A percentile compares a stretch with the other conserved stretches of the same genome.
These are phyloP conservation scores for Pachymerium ferrugineum DNA, from an alignment of 2,888 invertebrate species.

Conservation along the genomic window DNA sequence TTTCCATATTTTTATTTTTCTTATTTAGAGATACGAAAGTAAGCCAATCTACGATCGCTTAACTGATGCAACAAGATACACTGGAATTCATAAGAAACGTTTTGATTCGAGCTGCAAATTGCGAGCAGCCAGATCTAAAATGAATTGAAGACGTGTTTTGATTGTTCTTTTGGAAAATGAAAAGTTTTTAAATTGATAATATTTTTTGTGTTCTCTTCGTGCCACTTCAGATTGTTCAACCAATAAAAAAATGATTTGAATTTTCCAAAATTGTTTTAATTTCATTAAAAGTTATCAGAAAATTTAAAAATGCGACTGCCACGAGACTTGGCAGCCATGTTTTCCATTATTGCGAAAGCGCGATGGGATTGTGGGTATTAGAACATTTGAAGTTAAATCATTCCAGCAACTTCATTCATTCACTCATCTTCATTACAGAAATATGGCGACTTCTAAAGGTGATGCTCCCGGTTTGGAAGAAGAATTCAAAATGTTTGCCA, in stretches of 20 bases:
- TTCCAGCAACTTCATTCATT: background rate
- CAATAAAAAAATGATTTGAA: background rate
- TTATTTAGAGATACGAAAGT: constrained; percentile 17
- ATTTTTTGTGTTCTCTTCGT: background rate
- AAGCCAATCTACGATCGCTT: constrained; percentile 30
- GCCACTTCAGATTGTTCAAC: background rate
- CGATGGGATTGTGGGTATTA: constrained; percentile 9
- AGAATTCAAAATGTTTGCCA: constrained; percentile 72
- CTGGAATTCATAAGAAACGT: constrained; percentile 34
- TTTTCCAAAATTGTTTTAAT: background rate
- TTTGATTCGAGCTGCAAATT: constrained; percentile 25
- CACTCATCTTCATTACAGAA: background rate
- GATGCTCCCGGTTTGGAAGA: constrained; percentile 53
- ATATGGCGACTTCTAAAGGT: constrained; percentile 23
- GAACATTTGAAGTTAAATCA: background rate
- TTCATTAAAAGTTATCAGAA: background rate
- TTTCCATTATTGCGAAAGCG: background rate
- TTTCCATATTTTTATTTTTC: background rate
- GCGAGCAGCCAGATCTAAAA: background rate
- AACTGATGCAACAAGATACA: constrained; percentile 33
- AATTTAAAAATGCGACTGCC: no score
- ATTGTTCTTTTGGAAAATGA: background rate
- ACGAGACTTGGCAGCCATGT: background rate
- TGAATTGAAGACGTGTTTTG: background rate
- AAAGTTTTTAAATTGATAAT: background rate